Percentiles rank a stretch among this genome's conserved stretches.
These are phyloP conservation scores for Stomatorhinus walkeri DNA, from an alignment of 2,797 vertebrate genomes.

Conservation along the genomic window DNA sequence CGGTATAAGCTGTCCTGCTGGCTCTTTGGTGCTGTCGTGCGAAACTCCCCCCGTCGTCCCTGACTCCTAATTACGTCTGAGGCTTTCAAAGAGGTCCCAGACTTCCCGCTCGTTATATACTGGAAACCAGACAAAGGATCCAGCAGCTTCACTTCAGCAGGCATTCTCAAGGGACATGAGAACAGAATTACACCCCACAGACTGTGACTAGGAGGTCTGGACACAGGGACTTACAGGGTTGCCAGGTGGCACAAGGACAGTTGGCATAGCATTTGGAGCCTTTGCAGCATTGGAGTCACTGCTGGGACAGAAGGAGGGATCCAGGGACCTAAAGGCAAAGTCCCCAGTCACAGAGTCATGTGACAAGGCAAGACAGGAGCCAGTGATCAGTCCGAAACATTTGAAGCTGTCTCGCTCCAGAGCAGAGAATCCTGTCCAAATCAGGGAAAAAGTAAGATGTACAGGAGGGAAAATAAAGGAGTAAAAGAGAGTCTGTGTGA, in stretches of 20 bases:
- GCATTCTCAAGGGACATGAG: neutral
- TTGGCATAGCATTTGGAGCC: neutral
- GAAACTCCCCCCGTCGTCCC: neutral
- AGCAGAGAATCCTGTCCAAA: neutral
- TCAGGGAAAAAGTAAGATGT: neutral
- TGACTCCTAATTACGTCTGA: neutral
- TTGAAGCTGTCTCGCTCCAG: neutral
- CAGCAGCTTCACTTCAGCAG: constrained; percentile 7
- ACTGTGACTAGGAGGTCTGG: constrained; percentile 5
- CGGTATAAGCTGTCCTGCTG: neutral
- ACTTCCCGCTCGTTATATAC: neutral
- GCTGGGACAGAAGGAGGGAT: neutral
- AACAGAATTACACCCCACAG: neutral
- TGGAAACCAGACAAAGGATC: constrained; percentile 5
- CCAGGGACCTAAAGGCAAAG: neutral
- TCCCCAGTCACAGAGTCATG: neutral
- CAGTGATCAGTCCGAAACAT: neutral
- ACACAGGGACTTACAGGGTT: neutral
- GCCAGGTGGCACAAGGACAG: constrained; percentile 3
- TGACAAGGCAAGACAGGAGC: neutral
- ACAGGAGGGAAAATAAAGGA: neutral
- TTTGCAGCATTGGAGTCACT: constrained; percentile 4
- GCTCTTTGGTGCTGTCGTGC: neutral
- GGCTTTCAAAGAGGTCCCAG: neutral
- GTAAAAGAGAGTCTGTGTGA: neutral